Percentiles rank a stretch among this genome's conserved stretches.
These are phyloP conservation scores for Alethe castanea DNA, from an alignment of 2,113 vertebrate species.

Conservation along the genomic window DNA sequence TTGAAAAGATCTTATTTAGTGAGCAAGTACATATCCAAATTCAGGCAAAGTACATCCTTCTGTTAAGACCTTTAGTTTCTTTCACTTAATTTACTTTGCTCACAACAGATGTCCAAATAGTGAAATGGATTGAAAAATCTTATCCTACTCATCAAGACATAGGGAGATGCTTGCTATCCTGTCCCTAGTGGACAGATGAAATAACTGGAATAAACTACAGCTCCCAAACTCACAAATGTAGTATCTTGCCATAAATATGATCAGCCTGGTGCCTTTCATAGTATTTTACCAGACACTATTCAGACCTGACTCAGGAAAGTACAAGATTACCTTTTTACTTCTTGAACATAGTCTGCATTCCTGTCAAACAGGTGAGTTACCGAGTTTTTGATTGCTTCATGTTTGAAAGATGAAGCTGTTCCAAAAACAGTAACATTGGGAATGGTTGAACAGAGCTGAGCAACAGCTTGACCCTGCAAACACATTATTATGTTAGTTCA, in stretches of 20 bases:
- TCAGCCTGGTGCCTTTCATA: background rate
- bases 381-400: slow-evolving; percentile 91
- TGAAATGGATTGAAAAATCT: background rate
- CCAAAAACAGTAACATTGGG: slow-evolving; percentile 92
- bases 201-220: background rate
- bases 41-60: background rate
- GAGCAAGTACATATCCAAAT: background rate
- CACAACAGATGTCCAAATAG: background rate
- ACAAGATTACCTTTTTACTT: slow-evolving; percentile 91
- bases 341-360: slow-evolving; percentile 93
- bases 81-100: background rate
- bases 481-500: slow-evolving; percentile 10
- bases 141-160: background rate
- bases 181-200: background rate
- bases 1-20: background rate
- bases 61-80: background rate
- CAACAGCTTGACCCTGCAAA: slow-evolving; percentile 93
- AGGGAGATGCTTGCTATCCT: background rate
- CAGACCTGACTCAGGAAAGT: background rate
- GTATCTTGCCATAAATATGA: background rate
- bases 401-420: slow-evolving; percentile 94
- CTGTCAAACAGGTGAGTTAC: slow-evolving; percentile 95
- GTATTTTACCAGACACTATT: background rate
- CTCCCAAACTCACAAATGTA: background rate
- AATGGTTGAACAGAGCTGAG: slow-evolving; percentile 93